Evolutionary conservation across 2,888 invertebrate species (phyloP), one percentile per base, ranked within the genome.

Genomic region (Chloroclysta siterata): DNA sequence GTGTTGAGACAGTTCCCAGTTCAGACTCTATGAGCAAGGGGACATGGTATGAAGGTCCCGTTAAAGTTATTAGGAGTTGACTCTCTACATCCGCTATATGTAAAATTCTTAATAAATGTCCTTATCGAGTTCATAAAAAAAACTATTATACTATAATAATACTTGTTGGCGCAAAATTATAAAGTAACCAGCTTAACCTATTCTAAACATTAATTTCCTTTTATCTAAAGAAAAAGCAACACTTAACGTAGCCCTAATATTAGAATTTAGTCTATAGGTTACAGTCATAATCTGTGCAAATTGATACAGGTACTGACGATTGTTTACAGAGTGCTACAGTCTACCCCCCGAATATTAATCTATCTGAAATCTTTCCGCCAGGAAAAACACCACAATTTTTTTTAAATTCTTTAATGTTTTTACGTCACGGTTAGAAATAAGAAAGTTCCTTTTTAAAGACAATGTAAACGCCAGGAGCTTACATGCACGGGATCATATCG

Each of bases 301-400:
- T 81, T 77, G 69, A 75, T 82, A 82, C 83, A 83, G 81, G 82
- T 78, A 70, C 70, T 70, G 72, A 66, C 53, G 33, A 54, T 52
- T 47, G 39, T 36, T 71, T 78, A 85, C 87, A 88, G 87, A 87
- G 86, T 88, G 87, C 87, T 84, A 88, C 85, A 74, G 76, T 78
- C 82, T 33, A 33, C 11, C 78, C 84, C 81, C 81, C 78, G 50
- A 47, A 54, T 62, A 63, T 28, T 6, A 50, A 71, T 66, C 58
- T 47, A 55, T 41, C n/a, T 39, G 15, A 36, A 42, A 64, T 68
- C 54, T 44, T 47, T 52, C 8, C 33, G 29, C 66, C 58, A 73
- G 69, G 13, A 47, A 57, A 72, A 71, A 72, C 69, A 72, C 55
- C 60, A 66, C 56, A 52, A 50, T 41, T 41, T 36, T n/a, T 39